Percentiles rank a stretch among this genome's conserved stretches.
phyloP scores from a whole-genome alignment of 2,888 invertebrate genomes.

The Atethmia centrago region DNA sequence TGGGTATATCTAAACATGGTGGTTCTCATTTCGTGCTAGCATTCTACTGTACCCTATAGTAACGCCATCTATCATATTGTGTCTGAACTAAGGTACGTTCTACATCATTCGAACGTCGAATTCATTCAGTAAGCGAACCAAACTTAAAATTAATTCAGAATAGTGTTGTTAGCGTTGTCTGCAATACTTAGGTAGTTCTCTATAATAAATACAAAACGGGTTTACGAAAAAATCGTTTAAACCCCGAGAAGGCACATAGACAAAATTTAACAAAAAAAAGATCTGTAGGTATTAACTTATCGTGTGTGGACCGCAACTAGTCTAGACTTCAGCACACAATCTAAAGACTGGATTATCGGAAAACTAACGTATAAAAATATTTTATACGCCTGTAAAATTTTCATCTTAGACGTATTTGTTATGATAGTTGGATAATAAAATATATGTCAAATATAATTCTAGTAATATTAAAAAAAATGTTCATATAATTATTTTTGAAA shows the following conservation, averaged over 20 bases:
- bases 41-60: background rate
- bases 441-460: too few species aligned
- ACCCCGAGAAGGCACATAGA: background rate
- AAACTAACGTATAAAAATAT: conserved; percentile 54
- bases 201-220: background rate
- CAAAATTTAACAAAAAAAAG: too few species aligned
- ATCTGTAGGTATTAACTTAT: conserved; percentile 14
- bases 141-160: too few species aligned
- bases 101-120: background rate
- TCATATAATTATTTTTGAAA: conserved; percentile 11
- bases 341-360: conserved; percentile 61
- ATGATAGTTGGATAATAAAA: conserved; percentile 25
- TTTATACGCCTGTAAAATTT: conserved; percentile 52
- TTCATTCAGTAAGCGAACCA: background rate
- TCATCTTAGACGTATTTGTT: conserved; percentile 13
- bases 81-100: background rate
- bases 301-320: conserved; percentile 28
- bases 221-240: background rate
- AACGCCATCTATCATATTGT: conserved; percentile 43
- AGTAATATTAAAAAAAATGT: too few species aligned
- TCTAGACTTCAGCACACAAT: conserved; percentile 70
- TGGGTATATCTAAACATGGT: too few species aligned
- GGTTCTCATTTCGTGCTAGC: rapidly evolving
- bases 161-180: too few species aligned
- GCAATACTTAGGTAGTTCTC: too few species aligned